These are phyloP conservation scores for Nycteola revayana DNA, from an alignment of 2,888 invertebrate species.

Conservation along the genomic window DNA sequence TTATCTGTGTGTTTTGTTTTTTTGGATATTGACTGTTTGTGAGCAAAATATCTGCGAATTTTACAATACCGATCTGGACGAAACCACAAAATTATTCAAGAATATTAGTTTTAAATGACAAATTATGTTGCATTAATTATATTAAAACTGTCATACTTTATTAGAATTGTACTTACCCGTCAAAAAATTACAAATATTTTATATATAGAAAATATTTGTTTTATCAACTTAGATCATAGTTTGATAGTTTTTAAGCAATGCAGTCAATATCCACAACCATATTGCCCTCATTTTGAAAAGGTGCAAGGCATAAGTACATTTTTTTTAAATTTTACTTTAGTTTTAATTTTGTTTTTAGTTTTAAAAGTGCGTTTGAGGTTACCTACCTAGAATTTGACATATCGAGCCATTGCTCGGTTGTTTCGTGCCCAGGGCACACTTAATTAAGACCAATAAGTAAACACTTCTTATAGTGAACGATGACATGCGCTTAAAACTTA, in stretches of 20 bases:
- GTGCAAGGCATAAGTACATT: conserved; percentile 57
- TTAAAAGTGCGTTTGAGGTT: conserved; percentile 40
- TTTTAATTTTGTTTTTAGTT: conserved; percentile 33
- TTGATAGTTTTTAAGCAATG: neutral
- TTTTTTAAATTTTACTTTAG: conserved; percentile 38
- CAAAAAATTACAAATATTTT: too few species aligned
- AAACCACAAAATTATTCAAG: too few species aligned
- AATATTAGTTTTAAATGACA: too few species aligned
- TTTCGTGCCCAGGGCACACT: conserved; percentile 45
- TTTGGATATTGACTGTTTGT: too few species aligned
- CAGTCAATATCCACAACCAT: conserved; percentile 32
- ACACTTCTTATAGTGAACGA: conserved; percentile 41
- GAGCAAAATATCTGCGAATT: too few species aligned
- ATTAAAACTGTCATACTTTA: too few species aligned
- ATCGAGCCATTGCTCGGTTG: conserved; percentile 38
- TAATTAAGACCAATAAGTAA: conserved; percentile 33
- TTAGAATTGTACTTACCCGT: too few species aligned
- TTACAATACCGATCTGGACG: too few species aligned
- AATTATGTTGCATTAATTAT: too few species aligned
- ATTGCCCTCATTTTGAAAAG: conserved; percentile 27
- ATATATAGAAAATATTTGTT: too few species aligned
- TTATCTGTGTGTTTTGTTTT: too few species aligned
- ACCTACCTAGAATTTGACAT: conserved; percentile 52
- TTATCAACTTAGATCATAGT: too few species aligned
- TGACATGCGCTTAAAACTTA: conserved; percentile 24